These are phyloP conservation scores for Cliona cf. orientalis DNA, from an alignment of 37 sponge, comb jelly and placozoan genomes.

Conservation along the genomic window DNA sequence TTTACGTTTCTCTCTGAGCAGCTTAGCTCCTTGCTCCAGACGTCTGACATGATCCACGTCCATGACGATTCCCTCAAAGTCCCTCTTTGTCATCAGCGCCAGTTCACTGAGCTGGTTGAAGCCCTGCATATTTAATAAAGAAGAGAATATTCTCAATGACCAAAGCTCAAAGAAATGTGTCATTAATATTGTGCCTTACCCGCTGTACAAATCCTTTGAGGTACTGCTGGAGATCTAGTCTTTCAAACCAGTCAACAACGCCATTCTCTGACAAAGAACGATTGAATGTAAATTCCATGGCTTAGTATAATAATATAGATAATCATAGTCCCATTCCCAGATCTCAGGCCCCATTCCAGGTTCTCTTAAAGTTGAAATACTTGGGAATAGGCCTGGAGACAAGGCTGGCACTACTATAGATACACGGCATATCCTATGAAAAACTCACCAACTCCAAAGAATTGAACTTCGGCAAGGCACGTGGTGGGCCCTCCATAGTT, in stretches of 20 bases:
- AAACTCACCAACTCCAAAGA: constrained; percentile 88
- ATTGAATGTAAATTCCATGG: no score
- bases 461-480: constrained; percentile 63
- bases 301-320: no score
- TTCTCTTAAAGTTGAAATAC: not conserved
- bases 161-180: not conserved
- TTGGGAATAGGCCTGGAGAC: not conserved
- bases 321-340: no score
- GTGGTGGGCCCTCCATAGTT: constrained; percentile 80
- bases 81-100: constrained; percentile 32
- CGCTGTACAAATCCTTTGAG: constrained; percentile 61
- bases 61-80: constrained; percentile 35
- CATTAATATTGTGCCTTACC: constrained; percentile 20
- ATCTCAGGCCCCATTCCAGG: no score
- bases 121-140: constrained; percentile 40
- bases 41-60: not conserved
- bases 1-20: constrained; percentile 46
- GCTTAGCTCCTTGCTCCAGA: constrained; percentile 5
- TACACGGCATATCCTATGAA: not conserved
- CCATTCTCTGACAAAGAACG: constrained; percentile 72
- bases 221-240: constrained; percentile 50
- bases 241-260: constrained; percentile 67
- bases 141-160: not conserved
- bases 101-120: constrained; percentile 84
- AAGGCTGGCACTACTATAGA: no score